Base-by-base conservation (phyloP, 2,113 vertebrate species). In the Epinephelus moara region DNA sequence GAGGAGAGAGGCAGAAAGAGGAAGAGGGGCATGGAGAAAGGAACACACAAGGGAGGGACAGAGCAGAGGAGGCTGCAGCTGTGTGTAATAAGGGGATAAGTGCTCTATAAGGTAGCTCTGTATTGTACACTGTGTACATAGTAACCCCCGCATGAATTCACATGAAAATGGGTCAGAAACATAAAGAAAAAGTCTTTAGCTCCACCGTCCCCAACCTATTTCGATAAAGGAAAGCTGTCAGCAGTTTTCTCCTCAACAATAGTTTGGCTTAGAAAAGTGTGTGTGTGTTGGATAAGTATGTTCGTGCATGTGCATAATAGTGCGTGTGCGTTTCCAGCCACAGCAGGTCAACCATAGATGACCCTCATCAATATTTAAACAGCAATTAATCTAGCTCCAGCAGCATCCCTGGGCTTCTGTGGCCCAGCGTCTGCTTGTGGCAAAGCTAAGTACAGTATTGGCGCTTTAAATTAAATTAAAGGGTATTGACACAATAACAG, bases 351-450 rank as follows among this genome's bases (percentile, higher is more conserved):
- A 72, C 76, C 77, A 84, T 62, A 62, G 88, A 93, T 4, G 55
- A 87, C 85, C 81, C 73, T 80, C 90, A 94, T 96, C 86, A 93
- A 95, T 94, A 95, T 95, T 93, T 91, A 94, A 89, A 76, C 49
- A 80, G 75, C 83, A 89, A 93, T 93, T 93, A 89, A 92, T 90
- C 76, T 52, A 57, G 49, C 71, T 81, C 72, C 76, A 85, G 70
- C 75, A 66, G 75, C 78, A 62, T 84, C 57, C 62, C 61, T 47
- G 33, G 72, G 73, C 49, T 69, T 84, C 72, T 75, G 81, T 62
- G 71, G 84, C 79, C 63, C 45, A 12, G 66, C 27, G 12, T 72
- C 85, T 75, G 80, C 63, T 84, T 53, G 57, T 70, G 75, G 27
- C 66, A 80, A 49, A 70, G 75, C 60, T 66, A 80, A 83, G 71